phyloP scores from a whole-genome alignment of 2,797 vertebrate species.

The Coreius guichenoti region DNA sequence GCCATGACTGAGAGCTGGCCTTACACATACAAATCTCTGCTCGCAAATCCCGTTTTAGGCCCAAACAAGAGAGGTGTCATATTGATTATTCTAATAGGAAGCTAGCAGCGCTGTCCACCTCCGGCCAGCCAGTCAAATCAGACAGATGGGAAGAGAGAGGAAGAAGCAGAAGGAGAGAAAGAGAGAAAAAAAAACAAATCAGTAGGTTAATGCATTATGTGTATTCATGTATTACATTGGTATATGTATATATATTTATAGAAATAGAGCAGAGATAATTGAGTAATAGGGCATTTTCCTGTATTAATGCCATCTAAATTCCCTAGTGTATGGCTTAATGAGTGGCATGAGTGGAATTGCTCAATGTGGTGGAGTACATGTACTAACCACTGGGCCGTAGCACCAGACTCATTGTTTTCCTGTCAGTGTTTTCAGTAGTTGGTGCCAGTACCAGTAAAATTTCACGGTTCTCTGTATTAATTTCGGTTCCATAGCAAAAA shows the following conservation, averaged over 20 bases:
- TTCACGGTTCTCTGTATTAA: neutral
- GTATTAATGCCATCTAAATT: constrained; percentile 10
- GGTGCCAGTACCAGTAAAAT: neutral
- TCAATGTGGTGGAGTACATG: neutral
- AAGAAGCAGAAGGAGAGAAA: constrained; percentile 52
- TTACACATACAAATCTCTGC: constrained; percentile 83
- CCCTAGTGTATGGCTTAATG: neutral
- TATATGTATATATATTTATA: neutral
- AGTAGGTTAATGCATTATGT: neutral
- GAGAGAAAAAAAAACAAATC: constrained; percentile 38
- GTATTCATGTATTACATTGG: neutral
- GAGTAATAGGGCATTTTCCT: constrained; percentile 9
- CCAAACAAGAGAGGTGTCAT: constrained; percentile 99
- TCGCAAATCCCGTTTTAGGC: constrained; percentile 93
- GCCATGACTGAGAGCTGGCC: constrained; percentile 98
- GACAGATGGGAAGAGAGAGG: constrained; percentile 75
- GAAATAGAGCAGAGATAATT: constrained; percentile 23
- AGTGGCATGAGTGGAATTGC: neutral
- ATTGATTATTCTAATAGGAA: constrained; percentile 97
- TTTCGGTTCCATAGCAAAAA: neutral
- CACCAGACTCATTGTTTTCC: neutral
- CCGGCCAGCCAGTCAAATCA: constrained; percentile 69
- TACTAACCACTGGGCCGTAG: neutral
- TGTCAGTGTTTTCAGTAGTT: neutral
- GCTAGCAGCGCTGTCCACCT: constrained; percentile 82